A percentile compares a stretch with the other conserved stretches of the same genome.
phyloP scores from a whole-genome alignment of 2,113 vertebrate species.

The Megaceryle torquata region DNA sequence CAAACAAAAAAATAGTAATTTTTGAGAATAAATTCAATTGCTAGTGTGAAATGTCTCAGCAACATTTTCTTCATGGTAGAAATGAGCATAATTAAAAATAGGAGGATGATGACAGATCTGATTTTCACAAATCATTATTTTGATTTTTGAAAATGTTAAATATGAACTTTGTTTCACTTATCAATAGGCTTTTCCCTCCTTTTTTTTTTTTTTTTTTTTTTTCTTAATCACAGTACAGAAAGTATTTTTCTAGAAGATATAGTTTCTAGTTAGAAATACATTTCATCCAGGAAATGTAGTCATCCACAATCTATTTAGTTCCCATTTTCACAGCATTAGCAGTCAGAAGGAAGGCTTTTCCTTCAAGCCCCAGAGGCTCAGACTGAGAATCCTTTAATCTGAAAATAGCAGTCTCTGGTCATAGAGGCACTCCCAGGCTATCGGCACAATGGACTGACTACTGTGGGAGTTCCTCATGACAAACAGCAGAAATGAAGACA shows the following conservation, averaged over 20 bases:
- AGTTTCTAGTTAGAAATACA: background rate
- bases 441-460: background rate
- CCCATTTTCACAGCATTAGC: background rate
- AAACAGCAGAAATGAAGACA: background rate
- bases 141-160: background rate
- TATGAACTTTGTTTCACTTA: background rate
- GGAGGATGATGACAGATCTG: background rate
- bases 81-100: background rate
- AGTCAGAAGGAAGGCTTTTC: background rate
- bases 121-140: background rate
- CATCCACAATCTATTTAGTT: background rate
- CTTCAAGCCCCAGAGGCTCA: background rate
- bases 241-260: background rate
- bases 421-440: background rate
- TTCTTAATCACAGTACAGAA: background rate
- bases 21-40: background rate
- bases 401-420: background rate
- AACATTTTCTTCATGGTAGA: background rate
- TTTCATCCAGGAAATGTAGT: background rate
- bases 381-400: background rate
- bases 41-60: background rate
- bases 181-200: fast-evolving
- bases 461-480: background rate
- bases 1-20: background rate
- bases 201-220: background rate